Evolutionary conservation across 2,113 vertebrate genomes (phyloP).

Genomic region (Pseudopipra pipra): DNA sequence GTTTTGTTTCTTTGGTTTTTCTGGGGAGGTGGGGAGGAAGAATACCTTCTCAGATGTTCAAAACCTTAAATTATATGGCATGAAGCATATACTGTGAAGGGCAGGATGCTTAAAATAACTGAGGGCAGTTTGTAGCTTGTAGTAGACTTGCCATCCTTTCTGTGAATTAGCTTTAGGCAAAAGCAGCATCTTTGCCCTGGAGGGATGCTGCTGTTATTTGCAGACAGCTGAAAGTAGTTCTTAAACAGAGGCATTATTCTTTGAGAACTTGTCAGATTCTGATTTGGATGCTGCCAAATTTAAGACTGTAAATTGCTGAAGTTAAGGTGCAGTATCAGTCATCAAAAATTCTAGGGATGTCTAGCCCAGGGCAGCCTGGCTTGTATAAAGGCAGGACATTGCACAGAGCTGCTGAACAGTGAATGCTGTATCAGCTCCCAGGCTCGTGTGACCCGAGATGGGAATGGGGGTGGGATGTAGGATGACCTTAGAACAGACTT

Average conservation of each 20-base stretch:
- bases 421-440: background rate
- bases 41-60: background rate
- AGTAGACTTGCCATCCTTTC: background rate
- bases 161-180: background rate
- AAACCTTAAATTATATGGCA: background rate
- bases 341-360: background rate
- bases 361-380: background rate
- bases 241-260: background rate
- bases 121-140: background rate
- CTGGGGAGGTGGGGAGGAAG: too few species aligned
- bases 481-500: background rate
- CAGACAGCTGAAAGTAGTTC: background rate
- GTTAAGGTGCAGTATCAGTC: background rate
- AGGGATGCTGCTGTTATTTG: background rate
- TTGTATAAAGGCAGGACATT: background rate
- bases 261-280: background rate
- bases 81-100: background rate
- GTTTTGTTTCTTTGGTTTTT: background rate
- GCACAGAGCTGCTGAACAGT: background rate
- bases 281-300: background rate
- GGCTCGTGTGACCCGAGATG: rapidly evolving
- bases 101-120: background rate
- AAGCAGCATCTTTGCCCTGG: background rate
- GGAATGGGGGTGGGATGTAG: background rate
- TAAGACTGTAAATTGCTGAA: background rate